Conservation (phyloP, 2,888 invertebrate species). For the Metellina segmentata region DNA sequence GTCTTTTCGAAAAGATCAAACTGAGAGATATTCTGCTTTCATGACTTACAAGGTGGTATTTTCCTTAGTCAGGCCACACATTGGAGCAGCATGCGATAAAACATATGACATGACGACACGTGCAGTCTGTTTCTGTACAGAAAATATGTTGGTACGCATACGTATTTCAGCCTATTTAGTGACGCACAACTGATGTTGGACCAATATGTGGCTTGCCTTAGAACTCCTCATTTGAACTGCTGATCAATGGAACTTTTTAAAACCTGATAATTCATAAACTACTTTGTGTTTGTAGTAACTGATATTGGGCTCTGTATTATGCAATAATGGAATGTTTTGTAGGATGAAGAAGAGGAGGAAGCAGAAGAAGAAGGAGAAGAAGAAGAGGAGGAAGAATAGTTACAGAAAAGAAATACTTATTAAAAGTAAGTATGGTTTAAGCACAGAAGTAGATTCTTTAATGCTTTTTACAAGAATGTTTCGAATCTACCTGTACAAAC, state of each 20-base stretch:
- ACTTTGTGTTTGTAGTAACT: neutral
- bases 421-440: neutral
- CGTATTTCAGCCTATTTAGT: neutral
- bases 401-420: neutral
- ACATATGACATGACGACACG: no score
- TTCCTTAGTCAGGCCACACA: no score
- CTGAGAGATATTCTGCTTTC: no score
- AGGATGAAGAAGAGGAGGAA: neutral
- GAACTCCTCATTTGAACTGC: neutral
- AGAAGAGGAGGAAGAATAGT: constrained; percentile 22
- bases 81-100: no score
- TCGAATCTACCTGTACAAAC: no score
- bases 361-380: constrained; percentile 16
- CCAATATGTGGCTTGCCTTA: neutral
- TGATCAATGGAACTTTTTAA: neutral
- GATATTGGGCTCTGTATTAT: neutral
- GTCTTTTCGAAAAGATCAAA: no score
- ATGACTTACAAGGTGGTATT: no score
- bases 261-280: neutral
- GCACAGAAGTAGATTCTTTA: no score
- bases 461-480: no score
- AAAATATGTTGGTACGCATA: no score
- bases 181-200: neutral
- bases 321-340: neutral
- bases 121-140: no score